Evolutionary conservation across 2,113 vertebrate genomes (phyloP).

Genomic region (Anser brachyrhynchus): DNA sequence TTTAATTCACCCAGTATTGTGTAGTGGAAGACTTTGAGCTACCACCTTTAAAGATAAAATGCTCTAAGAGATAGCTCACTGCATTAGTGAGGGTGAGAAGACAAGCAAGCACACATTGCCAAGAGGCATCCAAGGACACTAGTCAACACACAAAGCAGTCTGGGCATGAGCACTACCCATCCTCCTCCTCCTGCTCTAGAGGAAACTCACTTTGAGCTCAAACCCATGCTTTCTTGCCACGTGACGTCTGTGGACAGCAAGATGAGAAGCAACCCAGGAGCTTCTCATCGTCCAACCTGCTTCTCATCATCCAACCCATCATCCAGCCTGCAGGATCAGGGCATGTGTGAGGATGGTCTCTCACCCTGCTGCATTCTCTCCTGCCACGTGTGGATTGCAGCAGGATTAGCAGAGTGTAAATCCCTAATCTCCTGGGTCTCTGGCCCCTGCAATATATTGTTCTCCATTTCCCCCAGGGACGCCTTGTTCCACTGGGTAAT

Average conservation of each 20-base stretch:
- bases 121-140: background rate
- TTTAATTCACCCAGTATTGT: background rate
- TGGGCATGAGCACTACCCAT: background rate
- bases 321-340: background rate
- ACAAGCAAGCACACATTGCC: too few species aligned
- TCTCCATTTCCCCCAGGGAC: constrained; percentile 49
- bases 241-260: background rate
- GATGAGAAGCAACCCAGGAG: background rate
- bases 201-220: background rate
- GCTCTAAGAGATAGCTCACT: background rate
- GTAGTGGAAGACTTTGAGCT: background rate
- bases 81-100: background rate
- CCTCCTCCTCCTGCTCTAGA: background rate
- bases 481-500: constrained; percentile 57
- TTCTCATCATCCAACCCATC: too few species aligned
- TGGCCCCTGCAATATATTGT: constrained; percentile 29
- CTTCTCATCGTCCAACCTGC: too few species aligned
- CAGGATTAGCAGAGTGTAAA: constrained; percentile 30
- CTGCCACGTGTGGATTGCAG: background rate
- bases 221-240: background rate
- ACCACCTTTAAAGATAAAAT: background rate
- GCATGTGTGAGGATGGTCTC: background rate
- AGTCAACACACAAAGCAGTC: background rate
- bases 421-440: constrained; percentile 14
- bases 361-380: background rate